Conservation (phyloP, 2,113 vertebrate genomes). For the Ondatra zibethicus region DNA sequence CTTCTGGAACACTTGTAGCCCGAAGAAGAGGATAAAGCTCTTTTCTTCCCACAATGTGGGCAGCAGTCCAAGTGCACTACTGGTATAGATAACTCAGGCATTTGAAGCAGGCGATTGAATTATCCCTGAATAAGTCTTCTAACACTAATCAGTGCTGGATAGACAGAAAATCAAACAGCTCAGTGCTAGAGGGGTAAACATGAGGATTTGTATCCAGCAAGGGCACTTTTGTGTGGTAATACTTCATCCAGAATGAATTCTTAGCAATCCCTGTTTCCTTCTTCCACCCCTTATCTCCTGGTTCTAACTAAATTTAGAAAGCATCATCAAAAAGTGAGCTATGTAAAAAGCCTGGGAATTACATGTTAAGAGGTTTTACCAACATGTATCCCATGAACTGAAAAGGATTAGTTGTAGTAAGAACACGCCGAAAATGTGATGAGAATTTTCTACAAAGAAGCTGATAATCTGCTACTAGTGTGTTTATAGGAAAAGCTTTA, state of each 20-base stretch:
- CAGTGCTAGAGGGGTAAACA: conserved; percentile 85
- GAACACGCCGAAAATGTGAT: conserved; percentile 8
- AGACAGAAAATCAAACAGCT: conserved; percentile 83
- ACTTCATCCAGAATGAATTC: conserved; percentile 79
- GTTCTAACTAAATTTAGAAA: conserved; percentile 81
- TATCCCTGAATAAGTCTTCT: conserved; percentile 71
- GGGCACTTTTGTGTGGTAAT: conserved; percentile 67
- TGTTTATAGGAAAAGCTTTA: conserved; percentile 43
- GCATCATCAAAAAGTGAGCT: conserved; percentile 78
- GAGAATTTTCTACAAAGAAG: conserved; percentile 56
- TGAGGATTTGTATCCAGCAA: conserved; percentile 79
- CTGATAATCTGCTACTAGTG: conserved; percentile 51
- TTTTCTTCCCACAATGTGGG: background rate
- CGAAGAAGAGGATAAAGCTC: background rate
- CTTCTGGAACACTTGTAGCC: background rate
- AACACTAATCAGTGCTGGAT: conserved; percentile 78
- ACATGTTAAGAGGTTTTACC: conserved; percentile 76
- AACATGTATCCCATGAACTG: conserved; percentile 60
- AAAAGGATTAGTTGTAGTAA: conserved; percentile 58
- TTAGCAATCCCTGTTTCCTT: background rate
- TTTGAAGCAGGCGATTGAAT: conserved; percentile 66
- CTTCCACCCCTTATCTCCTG: conserved; percentile 25
- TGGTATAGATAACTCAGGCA: conserved; percentile 47
- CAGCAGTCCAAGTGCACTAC: background rate
- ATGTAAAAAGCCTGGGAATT: conserved; percentile 79